Conservation (phyloP, 2,888 invertebrate species). For the Orthosia gracilis region DNA sequence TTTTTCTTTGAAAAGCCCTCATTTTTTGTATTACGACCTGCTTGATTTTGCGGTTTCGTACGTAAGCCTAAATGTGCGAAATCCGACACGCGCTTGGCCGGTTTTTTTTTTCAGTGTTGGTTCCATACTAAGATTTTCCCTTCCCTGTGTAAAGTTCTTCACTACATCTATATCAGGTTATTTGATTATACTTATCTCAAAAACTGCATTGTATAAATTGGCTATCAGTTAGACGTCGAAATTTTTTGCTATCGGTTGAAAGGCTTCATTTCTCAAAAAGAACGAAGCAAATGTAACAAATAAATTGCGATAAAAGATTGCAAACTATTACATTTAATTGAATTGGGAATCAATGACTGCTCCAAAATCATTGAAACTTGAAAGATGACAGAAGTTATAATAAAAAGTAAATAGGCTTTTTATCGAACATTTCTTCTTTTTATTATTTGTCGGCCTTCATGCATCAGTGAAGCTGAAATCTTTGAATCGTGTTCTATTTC, state of each 20-base stretch:
- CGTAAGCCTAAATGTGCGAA: no score
- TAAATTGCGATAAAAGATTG: slow-evolving; percentile 17
- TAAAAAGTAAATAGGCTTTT: slow-evolving; percentile 38
- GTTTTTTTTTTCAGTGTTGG: not conserved
- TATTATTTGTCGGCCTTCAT: slow-evolving; percentile 37
- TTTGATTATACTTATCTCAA: not conserved
- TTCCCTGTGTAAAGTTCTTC: not conserved
- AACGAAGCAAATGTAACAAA: not conserved
- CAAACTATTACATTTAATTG: slow-evolving; percentile 8
- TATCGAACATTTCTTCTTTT: slow-evolving; percentile 28
- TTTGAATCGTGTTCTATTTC: slow-evolving; percentile 33
- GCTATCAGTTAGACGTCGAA: not conserved
- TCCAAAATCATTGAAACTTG: not conserved
- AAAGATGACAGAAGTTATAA: slow-evolving; percentile 6
- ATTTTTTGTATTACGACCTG: no score
- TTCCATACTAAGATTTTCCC: no score
- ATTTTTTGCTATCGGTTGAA: not conserved
- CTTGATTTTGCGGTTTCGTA: no score
- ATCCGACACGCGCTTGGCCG: no score
- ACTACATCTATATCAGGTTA: not conserved
- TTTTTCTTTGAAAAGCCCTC: no score
- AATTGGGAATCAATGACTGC: slow-evolving; percentile 11
- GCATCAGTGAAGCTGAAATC: slow-evolving; percentile 42
- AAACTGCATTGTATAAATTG: slow-evolving; percentile 2
- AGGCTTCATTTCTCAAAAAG: not conserved